A percentile compares a stretch with the other conserved stretches of the same genome.
Evolutionary conservation across 2,113 vertebrate species (phyloP).

Genomic region (Gnathonemus echidnorhynchus): DNA sequence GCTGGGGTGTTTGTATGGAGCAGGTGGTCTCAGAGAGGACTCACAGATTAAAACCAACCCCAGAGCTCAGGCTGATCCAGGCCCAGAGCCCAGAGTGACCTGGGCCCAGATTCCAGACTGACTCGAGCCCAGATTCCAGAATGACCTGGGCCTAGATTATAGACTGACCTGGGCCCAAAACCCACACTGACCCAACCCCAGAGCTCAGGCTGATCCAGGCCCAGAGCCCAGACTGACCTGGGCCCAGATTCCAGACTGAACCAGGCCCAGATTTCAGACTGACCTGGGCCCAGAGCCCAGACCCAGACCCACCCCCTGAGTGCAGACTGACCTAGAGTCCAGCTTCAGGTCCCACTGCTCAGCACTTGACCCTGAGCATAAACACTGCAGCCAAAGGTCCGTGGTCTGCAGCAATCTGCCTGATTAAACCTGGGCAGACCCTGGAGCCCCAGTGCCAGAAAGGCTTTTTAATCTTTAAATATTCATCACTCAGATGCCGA

Average conservation of each 20-base stretch:
- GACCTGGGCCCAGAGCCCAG: neutral
- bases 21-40: neutral
- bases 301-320: neutral
- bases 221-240: no score
- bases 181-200: neutral
- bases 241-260: neutral
- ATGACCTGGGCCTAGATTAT: neutral
- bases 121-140: neutral
- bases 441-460: slow-evolving; percentile 47
- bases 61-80: neutral
- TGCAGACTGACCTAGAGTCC: neutral
- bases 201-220: neutral
- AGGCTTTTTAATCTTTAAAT: slow-evolving; percentile 52
- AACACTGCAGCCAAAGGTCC: slow-evolving; percentile 48
- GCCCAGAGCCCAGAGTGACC: neutral
- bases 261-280: neutral
- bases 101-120: neutral
- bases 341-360: slow-evolving; percentile 30
- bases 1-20: neutral
- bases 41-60: neutral
- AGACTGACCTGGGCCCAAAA: neutral
- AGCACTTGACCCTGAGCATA: slow-evolving; percentile 46
- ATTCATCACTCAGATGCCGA: slow-evolving; percentile 41
- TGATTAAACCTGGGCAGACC: slow-evolving; percentile 56
- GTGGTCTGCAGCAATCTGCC: slow-evolving; percentile 47